phyloP scores from a whole-genome alignment of 2,797 vertebrate genomes.

The Tapera naevia region DNA sequence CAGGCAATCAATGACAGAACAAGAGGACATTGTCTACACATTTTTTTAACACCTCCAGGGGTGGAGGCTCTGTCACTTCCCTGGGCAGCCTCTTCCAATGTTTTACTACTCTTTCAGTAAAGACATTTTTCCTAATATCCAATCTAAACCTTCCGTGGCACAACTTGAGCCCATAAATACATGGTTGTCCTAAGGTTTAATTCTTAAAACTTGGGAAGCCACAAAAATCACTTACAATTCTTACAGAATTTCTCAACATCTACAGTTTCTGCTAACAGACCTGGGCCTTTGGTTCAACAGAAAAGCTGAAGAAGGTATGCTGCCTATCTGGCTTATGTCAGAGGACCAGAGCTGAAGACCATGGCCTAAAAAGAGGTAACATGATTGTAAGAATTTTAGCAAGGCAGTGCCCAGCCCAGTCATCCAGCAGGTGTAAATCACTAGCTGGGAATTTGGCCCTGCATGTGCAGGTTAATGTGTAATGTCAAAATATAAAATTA shows the following conservation, averaged over 20 bases:
- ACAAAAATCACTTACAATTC: not conserved
- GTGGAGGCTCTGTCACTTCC: no score
- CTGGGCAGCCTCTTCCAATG: no score
- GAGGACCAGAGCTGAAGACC: not conserved
- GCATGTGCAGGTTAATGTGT: not conserved
- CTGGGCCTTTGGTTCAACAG: not conserved
- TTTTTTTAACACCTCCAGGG: no score
- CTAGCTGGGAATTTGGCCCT: not conserved
- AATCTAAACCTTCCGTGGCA: no score
- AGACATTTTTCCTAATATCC: no score
- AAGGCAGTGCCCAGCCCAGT: not conserved
- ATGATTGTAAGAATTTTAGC: not conserved
- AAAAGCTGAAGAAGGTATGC: not conserved
- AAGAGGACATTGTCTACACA: no score
- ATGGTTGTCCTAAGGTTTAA: not conserved
- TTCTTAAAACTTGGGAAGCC: not conserved
- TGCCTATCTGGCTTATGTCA: not conserved
- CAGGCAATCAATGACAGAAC: no score
- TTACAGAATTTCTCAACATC: not conserved
- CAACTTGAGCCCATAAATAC: no score
- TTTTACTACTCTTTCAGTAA: no score
- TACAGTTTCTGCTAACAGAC: not conserved
- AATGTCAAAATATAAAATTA: not conserved
- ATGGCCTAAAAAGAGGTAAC: not conserved
- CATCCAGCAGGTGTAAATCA: not conserved